phyloP scores from a whole-genome alignment of 2,888 invertebrate genomes.

The Netelia virgata region DNA sequence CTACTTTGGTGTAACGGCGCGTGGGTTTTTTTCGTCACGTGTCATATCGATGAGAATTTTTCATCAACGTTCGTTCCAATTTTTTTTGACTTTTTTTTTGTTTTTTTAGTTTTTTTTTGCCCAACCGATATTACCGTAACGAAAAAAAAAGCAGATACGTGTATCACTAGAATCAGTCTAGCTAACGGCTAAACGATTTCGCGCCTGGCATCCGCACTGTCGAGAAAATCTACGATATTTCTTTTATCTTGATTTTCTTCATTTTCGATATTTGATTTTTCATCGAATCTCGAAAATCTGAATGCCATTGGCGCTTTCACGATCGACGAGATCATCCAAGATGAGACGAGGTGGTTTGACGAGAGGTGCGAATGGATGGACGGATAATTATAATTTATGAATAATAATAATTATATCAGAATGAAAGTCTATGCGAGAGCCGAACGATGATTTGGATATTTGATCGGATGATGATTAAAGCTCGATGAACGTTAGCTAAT shows the following conservation, averaged over 20 bases:
- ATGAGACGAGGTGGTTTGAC: slow-evolving; percentile 61
- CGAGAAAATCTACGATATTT: not conserved
- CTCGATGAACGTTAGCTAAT: slow-evolving; percentile 43
- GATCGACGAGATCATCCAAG: slow-evolving; percentile 67
- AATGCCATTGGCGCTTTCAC: slow-evolving; percentile 46
- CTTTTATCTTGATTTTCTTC: not conserved
- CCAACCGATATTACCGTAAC: slow-evolving; percentile 59
- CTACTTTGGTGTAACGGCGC: slow-evolving; percentile 78
- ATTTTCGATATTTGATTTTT: not conserved
- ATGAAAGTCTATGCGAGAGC: slow-evolving; percentile 60
- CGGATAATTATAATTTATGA: slow-evolving; percentile 23
- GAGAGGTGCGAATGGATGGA: slow-evolving; percentile 64
- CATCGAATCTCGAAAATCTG: slow-evolving; percentile 34
- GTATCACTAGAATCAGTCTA: slow-evolving; percentile 64
- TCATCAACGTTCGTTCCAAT: not conserved
- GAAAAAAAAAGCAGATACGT: slow-evolving; percentile 67
- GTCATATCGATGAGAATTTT: slow-evolving; percentile 64
- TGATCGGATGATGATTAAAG: slow-evolving; percentile 55
- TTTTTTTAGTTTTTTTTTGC: not conserved
- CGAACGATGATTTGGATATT: slow-evolving; percentile 57
- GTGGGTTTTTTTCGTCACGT: slow-evolving; percentile 72
- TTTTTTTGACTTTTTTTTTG: not conserved
- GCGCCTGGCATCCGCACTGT: slow-evolving; percentile 39
- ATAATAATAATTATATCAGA: slow-evolving; percentile 44
- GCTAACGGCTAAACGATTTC: slow-evolving; percentile 66